A percentile compares a stretch with the other conserved stretches of the same genome.
phyloP scores from a whole-genome alignment of 2,797 vertebrate genomes.

The Pseudochirops corinnae region DNA sequence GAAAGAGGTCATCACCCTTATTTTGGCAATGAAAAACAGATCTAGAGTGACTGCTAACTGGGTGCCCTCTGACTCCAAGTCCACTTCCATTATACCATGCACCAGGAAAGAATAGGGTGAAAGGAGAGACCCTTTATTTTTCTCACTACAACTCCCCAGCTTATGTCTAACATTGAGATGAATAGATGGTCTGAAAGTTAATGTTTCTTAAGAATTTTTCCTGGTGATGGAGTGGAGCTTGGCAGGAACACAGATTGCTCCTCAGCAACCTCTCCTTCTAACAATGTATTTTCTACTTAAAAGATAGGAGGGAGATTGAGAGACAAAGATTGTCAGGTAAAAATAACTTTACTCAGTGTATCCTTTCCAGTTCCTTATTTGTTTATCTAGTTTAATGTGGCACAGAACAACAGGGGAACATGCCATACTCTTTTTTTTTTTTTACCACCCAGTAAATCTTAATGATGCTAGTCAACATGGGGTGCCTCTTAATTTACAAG shows the following conservation, averaged over 20 bases:
- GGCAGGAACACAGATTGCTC: not conserved
- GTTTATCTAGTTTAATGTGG: conserved; percentile 30
- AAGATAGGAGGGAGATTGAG: not conserved
- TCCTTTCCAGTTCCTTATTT: conserved; percentile 21
- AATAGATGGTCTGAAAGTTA: not conserved
- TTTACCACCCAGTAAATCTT: not conserved
- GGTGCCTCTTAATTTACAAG: conserved; percentile 8
- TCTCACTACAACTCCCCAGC: not conserved
- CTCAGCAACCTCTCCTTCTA: not conserved
- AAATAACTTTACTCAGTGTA: conserved; percentile 37
- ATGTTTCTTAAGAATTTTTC: not conserved
- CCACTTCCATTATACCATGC: no score
- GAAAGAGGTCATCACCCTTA: not conserved
- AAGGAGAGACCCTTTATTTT: not conserved
- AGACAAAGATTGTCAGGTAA: not conserved
- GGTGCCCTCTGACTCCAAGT: no score
- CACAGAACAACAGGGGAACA: conserved; percentile 17
- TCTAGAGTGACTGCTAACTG: no score
- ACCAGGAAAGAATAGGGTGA: not conserved
- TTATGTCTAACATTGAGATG: not conserved
- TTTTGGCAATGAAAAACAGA: not conserved
- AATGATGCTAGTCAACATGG: not conserved
- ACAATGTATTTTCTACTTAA: conserved; percentile 11
- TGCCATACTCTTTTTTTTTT: not conserved
- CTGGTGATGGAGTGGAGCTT: not conserved